Evolutionary conservation across 2,113 vertebrate genomes (phyloP), one percentile per base, ranked within the genome.

Genomic region (Salvelinus namaycush): DNA sequence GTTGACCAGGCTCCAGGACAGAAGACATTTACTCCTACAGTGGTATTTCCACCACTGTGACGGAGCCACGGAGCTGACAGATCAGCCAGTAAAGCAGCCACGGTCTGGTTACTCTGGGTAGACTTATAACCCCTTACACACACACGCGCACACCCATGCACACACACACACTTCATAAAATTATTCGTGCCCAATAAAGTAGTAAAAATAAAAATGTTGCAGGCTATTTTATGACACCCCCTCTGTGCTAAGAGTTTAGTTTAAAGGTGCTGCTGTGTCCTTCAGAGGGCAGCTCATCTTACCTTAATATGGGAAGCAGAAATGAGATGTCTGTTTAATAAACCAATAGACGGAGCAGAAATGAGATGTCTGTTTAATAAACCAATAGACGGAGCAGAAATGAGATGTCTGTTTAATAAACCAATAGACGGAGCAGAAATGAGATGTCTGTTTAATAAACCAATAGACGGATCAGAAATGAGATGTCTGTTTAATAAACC

Each of bases 51-150:
- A 64, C 20, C 6, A 0, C 48, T 78, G 16, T 3, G 16, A 49
- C 24, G 70, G 66, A 75, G 75, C 65, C 59, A 72, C 29, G 3
- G 59, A 68, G 31, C 77, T 83, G 72, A 68, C 65, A 68, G 48
- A 75, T 59, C 57, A 68, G 27, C 48, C 13, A 74, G 39, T n/a
- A n/a, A 66, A 66, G 68, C 68, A 24, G 62, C 22, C 26, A 49
- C 12, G 57, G 71, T 73, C 71, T 73, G 54, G 57, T 60, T 34
- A 60, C 39, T 65, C 65, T 68, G 62, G 44, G 5, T 48, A 67
- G 27, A 75, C 29, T 68, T 65, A 27, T 57, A 13, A 34, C 11
- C 48, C 14, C 57, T 64, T 26, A 68, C 24, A 66, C 24, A 14
- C 73, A 29, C 73, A 62, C 62, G 6, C 48, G 4, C 67, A n/a